phyloP scores from a whole-genome alignment of 2,113 vertebrate species.

The Elephantulus edwardii region DNA sequence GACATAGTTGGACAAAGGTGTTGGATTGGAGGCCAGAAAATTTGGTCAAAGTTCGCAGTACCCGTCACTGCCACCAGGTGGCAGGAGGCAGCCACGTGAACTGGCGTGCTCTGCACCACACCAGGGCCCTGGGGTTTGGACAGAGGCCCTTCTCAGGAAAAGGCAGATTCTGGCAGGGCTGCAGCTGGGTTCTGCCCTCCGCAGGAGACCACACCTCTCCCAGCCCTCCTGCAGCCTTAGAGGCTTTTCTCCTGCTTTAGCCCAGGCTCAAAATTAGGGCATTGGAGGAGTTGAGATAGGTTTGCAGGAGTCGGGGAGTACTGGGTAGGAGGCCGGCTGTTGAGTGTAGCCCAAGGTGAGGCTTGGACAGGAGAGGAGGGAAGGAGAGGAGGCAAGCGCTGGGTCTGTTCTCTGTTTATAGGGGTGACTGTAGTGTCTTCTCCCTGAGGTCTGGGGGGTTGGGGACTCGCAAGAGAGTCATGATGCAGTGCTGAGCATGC shows the following conservation, averaged over 20 bases:
- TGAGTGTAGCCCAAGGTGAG: neutral
- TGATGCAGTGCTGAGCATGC: neutral
- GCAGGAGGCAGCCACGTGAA: neutral
- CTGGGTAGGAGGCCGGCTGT: rapidly evolving
- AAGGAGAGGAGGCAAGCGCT: too few species aligned
- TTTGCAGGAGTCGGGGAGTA: neutral
- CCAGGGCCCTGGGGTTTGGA: neutral
- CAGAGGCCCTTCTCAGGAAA: neutral
- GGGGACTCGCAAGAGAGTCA: neutral
- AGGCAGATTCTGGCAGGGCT: slow-evolving; percentile 16
- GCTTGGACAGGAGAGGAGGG: neutral
- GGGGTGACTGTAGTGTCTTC: neutral
- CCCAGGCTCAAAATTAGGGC: neutral
- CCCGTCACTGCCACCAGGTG: slow-evolving; percentile 44
- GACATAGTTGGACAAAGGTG: neutral
- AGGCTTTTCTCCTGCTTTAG: neutral
- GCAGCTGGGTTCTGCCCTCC: neutral
- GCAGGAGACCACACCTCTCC: neutral
- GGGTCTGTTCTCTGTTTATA: neutral
- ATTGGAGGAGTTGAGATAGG: neutral
- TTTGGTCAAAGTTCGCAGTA: neutral
- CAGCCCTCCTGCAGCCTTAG: neutral
- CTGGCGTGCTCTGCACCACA: neutral
- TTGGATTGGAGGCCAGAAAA: too few species aligned
- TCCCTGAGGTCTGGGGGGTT: neutral